Conservation (phyloP, 2,113 vertebrate species). For the Chionomys nivalis region DNA sequence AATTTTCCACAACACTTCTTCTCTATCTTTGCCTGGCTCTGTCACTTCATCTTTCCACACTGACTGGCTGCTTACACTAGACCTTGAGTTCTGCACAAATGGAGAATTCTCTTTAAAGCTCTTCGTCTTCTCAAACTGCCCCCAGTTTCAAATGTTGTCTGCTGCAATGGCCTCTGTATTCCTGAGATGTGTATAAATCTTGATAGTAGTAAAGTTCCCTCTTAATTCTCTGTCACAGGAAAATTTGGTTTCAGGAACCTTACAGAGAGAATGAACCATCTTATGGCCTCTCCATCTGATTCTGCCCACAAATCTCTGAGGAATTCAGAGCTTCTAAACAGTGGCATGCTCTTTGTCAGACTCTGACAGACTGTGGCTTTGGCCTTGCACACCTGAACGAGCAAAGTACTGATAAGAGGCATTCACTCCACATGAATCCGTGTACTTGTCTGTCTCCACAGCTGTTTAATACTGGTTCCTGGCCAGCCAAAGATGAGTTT, state of each 20-base stretch:
- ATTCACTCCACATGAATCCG: constrained; percentile 82
- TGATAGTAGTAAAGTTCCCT: constrained; percentile 63
- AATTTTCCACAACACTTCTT: constrained; percentile 57
- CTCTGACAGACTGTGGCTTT: constrained; percentile 88
- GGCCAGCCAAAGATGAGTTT: constrained; percentile 83
- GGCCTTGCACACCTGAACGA: constrained; percentile 88
- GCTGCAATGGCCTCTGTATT: constrained; percentile 86
- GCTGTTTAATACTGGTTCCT: constrained; percentile 85
- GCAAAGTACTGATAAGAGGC: constrained; percentile 89
- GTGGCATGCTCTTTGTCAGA: constrained; percentile 83
- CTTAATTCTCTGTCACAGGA: constrained; percentile 82
- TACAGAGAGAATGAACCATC: constrained; percentile 88
- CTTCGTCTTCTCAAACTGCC: constrained; percentile 87
- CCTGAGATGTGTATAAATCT: constrained; percentile 88
- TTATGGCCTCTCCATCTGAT: constrained; percentile 93
- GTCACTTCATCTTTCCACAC: constrained; percentile 44
- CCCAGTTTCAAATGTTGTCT: constrained; percentile 91
- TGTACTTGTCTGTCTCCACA: constrained; percentile 88
- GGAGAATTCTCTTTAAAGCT: constrained; percentile 86
- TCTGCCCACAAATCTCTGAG: constrained; percentile 89
- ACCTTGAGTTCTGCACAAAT: constrained; percentile 84
- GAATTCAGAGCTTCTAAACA: constrained; percentile 87
- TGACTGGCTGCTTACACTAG: constrained; percentile 85
- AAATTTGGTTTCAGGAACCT: constrained; percentile 89
- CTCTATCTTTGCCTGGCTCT: neutral